Base-by-base conservation (phyloP, 2,888 invertebrate species). In the Parnassius apollo region DNA sequence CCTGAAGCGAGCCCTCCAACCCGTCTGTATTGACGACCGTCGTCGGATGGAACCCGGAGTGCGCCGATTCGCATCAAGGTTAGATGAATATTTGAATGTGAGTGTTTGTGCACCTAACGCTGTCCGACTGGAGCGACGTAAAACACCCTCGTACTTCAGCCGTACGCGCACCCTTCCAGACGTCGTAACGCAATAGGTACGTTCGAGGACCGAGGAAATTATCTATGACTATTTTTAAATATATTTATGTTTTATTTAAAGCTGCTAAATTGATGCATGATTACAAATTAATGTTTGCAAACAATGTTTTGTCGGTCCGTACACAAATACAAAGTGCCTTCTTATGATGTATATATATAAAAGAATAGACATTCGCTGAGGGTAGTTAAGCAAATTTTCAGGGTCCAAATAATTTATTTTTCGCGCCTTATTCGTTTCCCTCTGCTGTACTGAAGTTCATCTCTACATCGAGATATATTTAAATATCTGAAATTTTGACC, bases 1-100 rank as follows among this genome's bases (percentile, higher is more conserved):
- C 82, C 85, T 83, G 86, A 84, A 86, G 84, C 87, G 81, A 87
- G 83, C 86, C 84, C 88, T 83, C 83, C 86, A 81, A 83, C 88
- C 85, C 85, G 85, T 85, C 86, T 79, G 83, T 83, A 80, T 81
- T 80, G 85, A 85, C 86, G 87, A 84, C 85, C 80, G 79, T 82
- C 89, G 87, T 86, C 91, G 88, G 86, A 91, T 91, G 91, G 91
- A 89, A 88, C 90, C 90, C 90, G 86, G 89, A 89, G 89, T 89
- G 90, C 89, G 85, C 87, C 90, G 86, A 90, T 88, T 88, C 90
- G 91, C 90, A 89, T 89, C 89, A 91, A 91, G 91, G 91, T 91
- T 90, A 91, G 91, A 86, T 82, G 86, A 86, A 88, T 86, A 88
- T 88, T 87, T 87, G 85, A 85, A 82, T 85, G 90, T 89, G 90